Conservation (phyloP, 2,888 invertebrate species). For the Drosophila demipolita region DNA sequence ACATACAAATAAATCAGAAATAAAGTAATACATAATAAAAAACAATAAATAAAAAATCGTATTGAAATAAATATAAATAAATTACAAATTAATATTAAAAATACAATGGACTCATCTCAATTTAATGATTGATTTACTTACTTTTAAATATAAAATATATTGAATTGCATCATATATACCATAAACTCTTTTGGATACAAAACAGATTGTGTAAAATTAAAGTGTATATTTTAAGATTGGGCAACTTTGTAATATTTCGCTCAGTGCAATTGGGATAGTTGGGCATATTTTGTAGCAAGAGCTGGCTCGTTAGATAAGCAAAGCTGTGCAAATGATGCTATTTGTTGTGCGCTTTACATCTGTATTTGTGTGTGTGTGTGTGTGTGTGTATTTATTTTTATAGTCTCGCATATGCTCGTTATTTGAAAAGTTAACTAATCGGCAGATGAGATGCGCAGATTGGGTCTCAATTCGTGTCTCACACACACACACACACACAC, state of each 20-base stretch:
- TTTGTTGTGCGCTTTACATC: slow-evolving; percentile 19
- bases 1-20: neutral
- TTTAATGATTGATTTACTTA: neutral
- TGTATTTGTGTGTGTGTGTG: neutral
- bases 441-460: slow-evolving; percentile 52
- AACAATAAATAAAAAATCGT: neutral
- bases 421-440: slow-evolving; percentile 61
- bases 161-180: no score
- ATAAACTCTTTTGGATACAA: neutral
- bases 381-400: slow-evolving; percentile 29
- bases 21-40: neutral
- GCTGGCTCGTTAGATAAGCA: slow-evolving; percentile 59
- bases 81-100: neutral
- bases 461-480: slow-evolving; percentile 31
- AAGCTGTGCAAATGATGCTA: slow-evolving; percentile 53
- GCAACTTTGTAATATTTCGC: neutral
- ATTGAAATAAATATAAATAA: neutral
- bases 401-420: slow-evolving; percentile 49
- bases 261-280: slow-evolving; percentile 15
- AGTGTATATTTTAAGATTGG: neutral
- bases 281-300: slow-evolving; percentile 31
- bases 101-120: no score
- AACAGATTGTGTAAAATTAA: neutral
- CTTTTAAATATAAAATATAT: neutral
- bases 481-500: slow-evolving; percentile 10